Evolutionary conservation across 1,140 invertebrate genomes (phyloP).

Genomic region (Heliconius congener): DNA sequence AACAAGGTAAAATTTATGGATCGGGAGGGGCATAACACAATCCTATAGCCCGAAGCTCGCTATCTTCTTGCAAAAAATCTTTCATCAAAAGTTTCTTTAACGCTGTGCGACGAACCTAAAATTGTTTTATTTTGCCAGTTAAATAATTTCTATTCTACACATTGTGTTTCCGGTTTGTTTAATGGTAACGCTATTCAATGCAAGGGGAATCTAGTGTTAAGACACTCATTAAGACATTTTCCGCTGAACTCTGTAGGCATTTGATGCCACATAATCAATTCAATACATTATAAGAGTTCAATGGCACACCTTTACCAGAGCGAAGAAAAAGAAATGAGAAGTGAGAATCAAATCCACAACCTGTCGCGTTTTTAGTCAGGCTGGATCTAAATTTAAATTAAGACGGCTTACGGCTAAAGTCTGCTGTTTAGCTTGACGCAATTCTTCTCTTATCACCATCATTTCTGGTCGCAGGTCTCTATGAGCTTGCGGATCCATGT

Average conservation of each 20-base stretch:
- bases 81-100: slow-evolving; percentile 64
- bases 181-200: too few species aligned
- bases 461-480: slow-evolving; percentile 66
- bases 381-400: neutral
- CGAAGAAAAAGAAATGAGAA: neutral
- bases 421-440: slow-evolving; percentile 65
- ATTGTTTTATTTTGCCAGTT: neutral
- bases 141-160: too few species aligned
- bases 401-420: slow-evolving; percentile 55
- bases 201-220: too few species aligned
- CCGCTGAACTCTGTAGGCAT: neutral
- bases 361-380: too few species aligned
- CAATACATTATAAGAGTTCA: neutral
- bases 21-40: slow-evolving; percentile 63
- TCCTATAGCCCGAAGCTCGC: slow-evolving; percentile 63
- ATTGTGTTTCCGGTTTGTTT: too few species aligned
- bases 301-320: neutral
- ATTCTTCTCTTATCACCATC: slow-evolving; percentile 71
- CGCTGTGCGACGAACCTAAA: slow-evolving; percentile 63
- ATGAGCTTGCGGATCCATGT: slow-evolving; percentile 65
- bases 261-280: neutral
- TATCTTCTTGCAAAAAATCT: slow-evolving; percentile 68
- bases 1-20: slow-evolving; percentile 38
- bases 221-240: neutral
- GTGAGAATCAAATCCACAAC: too few species aligned